Conservation (phyloP, 2,797 vertebrate genomes). For the Myoxocephalus aenaeus region DNA sequence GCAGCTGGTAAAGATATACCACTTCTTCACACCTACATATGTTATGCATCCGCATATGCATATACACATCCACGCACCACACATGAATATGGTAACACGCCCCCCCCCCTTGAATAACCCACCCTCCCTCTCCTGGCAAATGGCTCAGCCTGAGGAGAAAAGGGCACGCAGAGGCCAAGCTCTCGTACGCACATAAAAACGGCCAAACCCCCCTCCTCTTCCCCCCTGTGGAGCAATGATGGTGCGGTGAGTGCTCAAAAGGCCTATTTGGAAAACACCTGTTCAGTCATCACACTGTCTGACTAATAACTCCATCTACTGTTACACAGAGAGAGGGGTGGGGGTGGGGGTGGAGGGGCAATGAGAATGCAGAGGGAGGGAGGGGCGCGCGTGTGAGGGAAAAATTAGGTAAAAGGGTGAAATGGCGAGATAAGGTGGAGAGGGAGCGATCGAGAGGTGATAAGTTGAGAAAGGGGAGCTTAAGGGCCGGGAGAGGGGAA, state of each 20-base stretch:
- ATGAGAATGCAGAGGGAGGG: constrained; percentile 25
- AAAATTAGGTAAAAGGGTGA: constrained; percentile 60
- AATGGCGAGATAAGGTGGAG: constrained; percentile 58
- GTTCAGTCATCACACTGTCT: constrained; percentile 80
- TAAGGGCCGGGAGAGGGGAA: constrained; percentile 20
- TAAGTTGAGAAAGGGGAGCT: constrained; percentile 44
- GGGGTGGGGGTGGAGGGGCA: constrained; percentile 13
- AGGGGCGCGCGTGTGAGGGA: constrained; percentile 15
- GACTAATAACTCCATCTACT: constrained; percentile 84
- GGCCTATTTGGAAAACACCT: constrained; percentile 86
- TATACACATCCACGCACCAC: constrained; percentile 34
- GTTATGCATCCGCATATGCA: constrained; percentile 54
- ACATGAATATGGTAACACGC: constrained; percentile 43
- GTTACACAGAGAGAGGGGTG: constrained; percentile 65
- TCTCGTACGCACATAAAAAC: constrained; percentile 44
- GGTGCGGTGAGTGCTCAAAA: constrained; percentile 72
- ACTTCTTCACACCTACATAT: constrained; percentile 79
- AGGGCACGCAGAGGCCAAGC: constrained; percentile 78
- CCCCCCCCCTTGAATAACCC: not conserved
- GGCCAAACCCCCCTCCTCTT: constrained; percentile 5
- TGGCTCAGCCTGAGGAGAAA: constrained; percentile 76
- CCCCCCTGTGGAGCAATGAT: constrained; percentile 53
- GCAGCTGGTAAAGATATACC: constrained; percentile 76
- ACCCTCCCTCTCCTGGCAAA: constrained; percentile 68
- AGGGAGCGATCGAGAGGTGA: constrained; percentile 44